Evolutionary conservation across 64 coral and sea anemone genomes (phyloP).

Genomic region (Pocillopora verrucosa): DNA sequence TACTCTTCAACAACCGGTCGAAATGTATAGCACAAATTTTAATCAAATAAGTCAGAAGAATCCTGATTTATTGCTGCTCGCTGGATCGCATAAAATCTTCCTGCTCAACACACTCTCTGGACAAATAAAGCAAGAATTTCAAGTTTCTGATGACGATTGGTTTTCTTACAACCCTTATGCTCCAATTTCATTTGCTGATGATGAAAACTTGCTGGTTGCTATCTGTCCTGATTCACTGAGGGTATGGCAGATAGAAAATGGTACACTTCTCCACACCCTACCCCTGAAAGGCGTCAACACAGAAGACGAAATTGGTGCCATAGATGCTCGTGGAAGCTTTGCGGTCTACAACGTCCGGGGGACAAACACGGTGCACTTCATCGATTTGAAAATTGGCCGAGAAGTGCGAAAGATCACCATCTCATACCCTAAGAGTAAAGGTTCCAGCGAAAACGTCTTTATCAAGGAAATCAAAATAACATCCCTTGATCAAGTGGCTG

Average conservation of each 20-base stretch:
- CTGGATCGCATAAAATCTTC: constrained; percentile 60
- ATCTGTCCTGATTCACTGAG: constrained; percentile 58
- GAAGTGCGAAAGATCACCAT: constrained; percentile 69
- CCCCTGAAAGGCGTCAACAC: constrained; percentile 71
- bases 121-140: constrained; percentile 53
- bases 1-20: constrained; percentile 50
- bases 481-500: constrained; percentile 55
- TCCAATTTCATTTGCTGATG: constrained; percentile 76
- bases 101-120: constrained; percentile 80
- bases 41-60: constrained; percentile 67
- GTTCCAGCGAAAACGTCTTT: not conserved
- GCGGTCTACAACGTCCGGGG: constrained; percentile 63
- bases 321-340: constrained; percentile 59
- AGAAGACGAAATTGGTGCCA: constrained; percentile 55
- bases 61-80: constrained; percentile 54
- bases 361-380: constrained; percentile 60
- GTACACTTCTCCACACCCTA: constrained; percentile 57
- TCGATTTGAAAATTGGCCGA: constrained; percentile 69
- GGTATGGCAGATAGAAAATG: constrained; percentile 65
- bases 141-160: constrained; percentile 78
- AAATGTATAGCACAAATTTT: constrained; percentile 63
- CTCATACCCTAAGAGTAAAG: constrained; percentile 44
- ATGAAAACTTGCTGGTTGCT: constrained; percentile 77
- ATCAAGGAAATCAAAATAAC: constrained; percentile 81
- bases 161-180: constrained; percentile 58